Base-by-base conservation (phyloP, 2,797 vertebrate species). In the Iguana delicatissima region DNA sequence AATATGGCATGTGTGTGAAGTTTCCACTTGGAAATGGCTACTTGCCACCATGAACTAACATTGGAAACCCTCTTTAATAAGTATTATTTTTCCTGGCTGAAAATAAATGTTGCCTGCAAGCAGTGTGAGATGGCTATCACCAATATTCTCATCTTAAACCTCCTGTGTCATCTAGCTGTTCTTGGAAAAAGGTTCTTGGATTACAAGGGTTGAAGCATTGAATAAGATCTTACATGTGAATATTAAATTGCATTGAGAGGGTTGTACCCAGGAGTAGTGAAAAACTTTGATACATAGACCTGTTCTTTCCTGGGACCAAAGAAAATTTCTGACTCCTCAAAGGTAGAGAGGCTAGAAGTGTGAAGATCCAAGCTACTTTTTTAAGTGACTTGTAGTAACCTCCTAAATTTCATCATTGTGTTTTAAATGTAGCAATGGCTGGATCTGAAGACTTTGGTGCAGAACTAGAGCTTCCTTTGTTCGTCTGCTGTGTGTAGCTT, bases 381-480 rank as follows among this genome's bases (percentile, higher is more conserved):
- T 69, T 89, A 82, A 46, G 1, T 32, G 32, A 80, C 88, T 81
- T 80, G n/a, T 80, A 95, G 92, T 93, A 92, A 88, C 73, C 90
- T 88, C 46, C 42, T 92, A 13, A 67, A 62, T 24, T 77, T 62
- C 42, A 59, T 26, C 29, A 86, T 55, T 89, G 20, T 88, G 7
- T 91, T 94, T 93, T 85, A 67, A 88, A 38, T 89, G 79, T 6
- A 26, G 76, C 81, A 86, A 29, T 80, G 83, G 89, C 0, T 94
- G 85, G 32, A 88, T 92, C 90, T 92, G 72, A 74, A 94, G 77
- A 38, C 83, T 93, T 92, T 87, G 86, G 82, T 87, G 76, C 76
- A 91, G 80, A 93, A 86, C 29, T 77, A 90, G 80, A 88, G 69
- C 32, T 90, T 90, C 2, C 50, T 85, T 91, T 94, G 89, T 89